Evolutionary conservation across 2,888 invertebrate species (phyloP).

Genomic region (Chrysomela aeneicollis): DNA sequence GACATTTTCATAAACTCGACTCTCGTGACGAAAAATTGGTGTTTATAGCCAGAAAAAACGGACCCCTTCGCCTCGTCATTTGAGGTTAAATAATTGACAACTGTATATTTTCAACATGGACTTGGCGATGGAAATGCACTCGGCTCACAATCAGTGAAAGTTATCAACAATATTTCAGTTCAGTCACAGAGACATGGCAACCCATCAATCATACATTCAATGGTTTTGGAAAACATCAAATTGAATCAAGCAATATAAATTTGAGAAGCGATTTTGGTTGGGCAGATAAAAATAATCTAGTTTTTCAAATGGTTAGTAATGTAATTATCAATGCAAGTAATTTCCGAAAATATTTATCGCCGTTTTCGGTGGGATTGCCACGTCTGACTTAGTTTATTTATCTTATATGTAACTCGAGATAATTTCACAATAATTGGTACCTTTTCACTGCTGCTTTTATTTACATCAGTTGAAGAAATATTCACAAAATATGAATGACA

Average conservation of each 20-base stretch:
- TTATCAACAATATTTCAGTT: conserved; percentile 16
- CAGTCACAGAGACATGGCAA: conserved; percentile 12
- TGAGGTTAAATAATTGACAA: conserved; percentile 16
- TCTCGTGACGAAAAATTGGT: conserved; percentile 23
- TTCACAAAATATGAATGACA: no score
- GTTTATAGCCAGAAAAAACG: conserved; percentile 25
- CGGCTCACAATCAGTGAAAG: conserved; percentile 35
- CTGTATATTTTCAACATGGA: conserved; percentile 23
- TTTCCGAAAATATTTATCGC: no score
- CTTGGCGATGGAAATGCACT: conserved; percentile 33
- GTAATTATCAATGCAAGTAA: no score
- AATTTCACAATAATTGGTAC: neutral
- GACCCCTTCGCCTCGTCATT: conserved; percentile 32
- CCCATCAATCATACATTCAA: no score
- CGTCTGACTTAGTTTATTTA: no score
- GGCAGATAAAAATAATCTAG: no score
- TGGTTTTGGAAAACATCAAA: no score
- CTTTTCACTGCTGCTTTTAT: neutral
- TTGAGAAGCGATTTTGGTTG: no score
- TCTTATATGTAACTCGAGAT: no score
- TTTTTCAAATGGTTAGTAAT: no score
- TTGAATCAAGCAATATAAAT: no score
- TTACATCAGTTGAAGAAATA: neutral
- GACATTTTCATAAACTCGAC: neutral
- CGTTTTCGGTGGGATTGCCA: no score